These are phyloP conservation scores for Eubasilissa regina DNA, from an alignment of 1,140 invertebrate genomes.

Conservation along the genomic window DNA sequence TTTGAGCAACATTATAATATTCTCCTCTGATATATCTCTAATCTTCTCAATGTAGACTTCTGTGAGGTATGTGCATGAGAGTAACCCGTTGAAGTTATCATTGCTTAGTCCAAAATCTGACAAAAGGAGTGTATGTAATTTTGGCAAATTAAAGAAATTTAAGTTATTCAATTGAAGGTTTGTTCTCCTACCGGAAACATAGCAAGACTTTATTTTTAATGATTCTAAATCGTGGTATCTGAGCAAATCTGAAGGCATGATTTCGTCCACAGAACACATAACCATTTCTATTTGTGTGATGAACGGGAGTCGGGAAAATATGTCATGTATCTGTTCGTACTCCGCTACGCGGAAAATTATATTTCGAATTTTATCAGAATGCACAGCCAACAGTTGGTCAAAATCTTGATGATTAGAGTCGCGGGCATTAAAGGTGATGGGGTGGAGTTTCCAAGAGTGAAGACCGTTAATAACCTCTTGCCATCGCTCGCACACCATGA, in stretches of 20 bases:
- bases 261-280: constrained; percentile 23
- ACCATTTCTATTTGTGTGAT: constrained; percentile 14
- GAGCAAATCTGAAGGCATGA: not conserved
- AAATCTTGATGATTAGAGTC: constrained; percentile 12
- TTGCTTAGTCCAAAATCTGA: constrained; percentile 68
- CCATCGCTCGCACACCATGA: constrained; percentile 66
- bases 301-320: constrained; percentile 10
- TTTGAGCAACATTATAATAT: constrained; percentile 64
- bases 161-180: constrained; percentile 50
- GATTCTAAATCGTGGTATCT: constrained; percentile 13
- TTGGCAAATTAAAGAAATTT: constrained; percentile 64
- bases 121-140: constrained; percentile 65
- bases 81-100: constrained; percentile 64
- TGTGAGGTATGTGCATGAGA: constrained; percentile 64
- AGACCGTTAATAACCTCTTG: constrained; percentile 64
- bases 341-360: constrained; percentile 32
- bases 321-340: not conserved
- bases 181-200: not conserved
- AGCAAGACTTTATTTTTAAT: constrained; percentile 26
- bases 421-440: constrained; percentile 65
- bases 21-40: constrained; percentile 64
- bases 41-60: constrained; percentile 69
- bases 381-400: not conserved
- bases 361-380: constrained; percentile 38
- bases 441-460: constrained; percentile 63